Evolutionary conservation across 2,888 invertebrate genomes (phyloP).

Genomic region (Arge pagana): DNA sequence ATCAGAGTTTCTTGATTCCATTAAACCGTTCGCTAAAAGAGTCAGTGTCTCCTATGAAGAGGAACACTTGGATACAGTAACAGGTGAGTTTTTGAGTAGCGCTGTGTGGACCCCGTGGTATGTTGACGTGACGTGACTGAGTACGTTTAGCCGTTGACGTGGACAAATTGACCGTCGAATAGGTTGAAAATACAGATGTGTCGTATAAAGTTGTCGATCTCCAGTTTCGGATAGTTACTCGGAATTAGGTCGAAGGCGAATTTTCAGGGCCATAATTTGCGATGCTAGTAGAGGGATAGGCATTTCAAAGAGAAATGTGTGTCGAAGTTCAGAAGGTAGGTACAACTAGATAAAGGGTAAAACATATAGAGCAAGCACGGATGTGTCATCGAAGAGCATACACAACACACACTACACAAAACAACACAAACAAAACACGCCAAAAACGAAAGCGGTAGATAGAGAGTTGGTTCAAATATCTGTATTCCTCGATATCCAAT

Average conservation of each 20-base stretch:
- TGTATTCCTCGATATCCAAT: too few species aligned
- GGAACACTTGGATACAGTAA: slow-evolving; percentile 44
- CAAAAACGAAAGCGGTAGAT: slow-evolving; percentile 27
- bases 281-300: too few species aligned
- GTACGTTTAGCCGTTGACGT: not conserved
- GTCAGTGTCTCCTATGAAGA: slow-evolving; percentile 52
- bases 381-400: not conserved
- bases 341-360: slow-evolving; percentile 3
- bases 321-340: too few species aligned
- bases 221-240: too few species aligned
- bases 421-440: slow-evolving; percentile 54
- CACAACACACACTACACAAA: slow-evolving; percentile 54
- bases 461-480: not conserved
- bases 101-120: slow-evolving; percentile 37
- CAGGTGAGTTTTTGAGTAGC: slow-evolving; percentile 46
- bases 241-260: too few species aligned
- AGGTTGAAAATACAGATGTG: too few species aligned
- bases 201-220: too few species aligned
- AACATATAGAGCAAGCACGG: not conserved
- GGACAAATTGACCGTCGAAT: slow-evolving; percentile 22
- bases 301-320: too few species aligned
- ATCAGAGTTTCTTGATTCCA: slow-evolving; percentile 54
- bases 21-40: slow-evolving; percentile 57
- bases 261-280: too few species aligned
- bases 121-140: slow-evolving; percentile 42